Evolutionary conservation across 2,113 vertebrate genomes (phyloP).

Genomic region (Cercocebus atys): DNA sequence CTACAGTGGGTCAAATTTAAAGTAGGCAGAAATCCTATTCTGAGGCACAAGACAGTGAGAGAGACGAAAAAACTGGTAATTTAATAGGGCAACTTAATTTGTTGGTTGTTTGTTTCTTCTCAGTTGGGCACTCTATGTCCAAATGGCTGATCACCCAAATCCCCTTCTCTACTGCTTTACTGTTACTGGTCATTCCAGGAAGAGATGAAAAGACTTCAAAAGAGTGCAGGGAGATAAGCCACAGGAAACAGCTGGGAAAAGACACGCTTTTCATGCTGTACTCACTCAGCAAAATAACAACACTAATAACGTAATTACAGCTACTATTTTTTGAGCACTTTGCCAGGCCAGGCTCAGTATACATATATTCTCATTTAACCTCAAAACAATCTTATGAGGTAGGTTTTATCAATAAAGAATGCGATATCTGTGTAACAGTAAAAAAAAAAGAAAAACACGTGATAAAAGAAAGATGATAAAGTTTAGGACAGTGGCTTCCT

Average conservation of each 20-base stretch:
- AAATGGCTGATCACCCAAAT: not conserved
- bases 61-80: not conserved
- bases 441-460: slow-evolving; percentile 23
- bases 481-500: not conserved
- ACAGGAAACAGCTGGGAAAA: slow-evolving; percentile 37
- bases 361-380: not conserved
- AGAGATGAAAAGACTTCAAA: slow-evolving; percentile 19
- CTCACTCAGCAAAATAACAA: slow-evolving; percentile 20
- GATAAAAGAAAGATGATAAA: slow-evolving; percentile 12
- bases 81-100: not conserved
- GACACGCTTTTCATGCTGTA: not conserved
- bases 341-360: not conserved
- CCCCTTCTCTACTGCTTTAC: slow-evolving; percentile 24
- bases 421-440: not conserved
- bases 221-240: not conserved
- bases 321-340: not conserved
- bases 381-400: slow-evolving; percentile 35
- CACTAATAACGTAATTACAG: slow-evolving; percentile 13
- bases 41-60: not conserved
- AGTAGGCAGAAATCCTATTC: slow-evolving; percentile 18
- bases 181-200: not conserved
- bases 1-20: slow-evolving; percentile 27
- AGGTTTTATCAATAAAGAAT: slow-evolving; percentile 31
- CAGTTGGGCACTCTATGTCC: not conserved
- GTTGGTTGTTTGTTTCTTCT: not conserved